Evolutionary conservation across 2,797 vertebrate genomes (phyloP).

Genomic region (Cephalopachus bancanus): DNA sequence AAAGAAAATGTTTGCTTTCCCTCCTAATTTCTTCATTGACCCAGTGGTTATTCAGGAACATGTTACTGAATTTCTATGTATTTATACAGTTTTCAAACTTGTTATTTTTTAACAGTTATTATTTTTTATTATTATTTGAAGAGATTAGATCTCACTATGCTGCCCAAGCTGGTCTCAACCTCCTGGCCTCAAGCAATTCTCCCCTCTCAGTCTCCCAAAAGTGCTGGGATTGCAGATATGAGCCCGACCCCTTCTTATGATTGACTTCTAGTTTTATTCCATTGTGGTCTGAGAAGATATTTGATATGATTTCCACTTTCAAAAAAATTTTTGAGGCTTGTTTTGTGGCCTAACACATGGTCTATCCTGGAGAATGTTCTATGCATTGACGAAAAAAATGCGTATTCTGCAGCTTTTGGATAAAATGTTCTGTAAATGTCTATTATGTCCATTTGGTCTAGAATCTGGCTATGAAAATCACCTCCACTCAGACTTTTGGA

Average conservation of each 20-base stretch:
- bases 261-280: background rate
- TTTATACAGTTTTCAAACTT: background rate
- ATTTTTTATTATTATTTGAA: too few species aligned
- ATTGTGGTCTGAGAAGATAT: background rate
- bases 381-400: background rate
- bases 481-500: background rate
- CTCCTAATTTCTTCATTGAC: background rate
- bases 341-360: background rate
- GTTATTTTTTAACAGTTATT: background rate
- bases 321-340: background rate
- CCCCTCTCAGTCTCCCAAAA: too few species aligned
- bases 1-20: too few species aligned
- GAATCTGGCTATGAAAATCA: constrained; percentile 70
- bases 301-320: background rate
- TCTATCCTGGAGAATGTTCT: background rate
- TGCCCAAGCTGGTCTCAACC: too few species aligned
- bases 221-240: too few species aligned
- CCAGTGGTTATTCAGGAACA: background rate
- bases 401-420: background rate
- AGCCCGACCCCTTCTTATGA: background rate
- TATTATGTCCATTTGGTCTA: background rate
- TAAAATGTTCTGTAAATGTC: background rate
- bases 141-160: too few species aligned
- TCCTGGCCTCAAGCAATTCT: too few species aligned
- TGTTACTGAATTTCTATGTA: background rate